A percentile compares a stretch with the other conserved stretches of the same genome.
Evolutionary conservation across 2,888 invertebrate species (phyloP).

Genomic region (Anthrax anthrax): DNA sequence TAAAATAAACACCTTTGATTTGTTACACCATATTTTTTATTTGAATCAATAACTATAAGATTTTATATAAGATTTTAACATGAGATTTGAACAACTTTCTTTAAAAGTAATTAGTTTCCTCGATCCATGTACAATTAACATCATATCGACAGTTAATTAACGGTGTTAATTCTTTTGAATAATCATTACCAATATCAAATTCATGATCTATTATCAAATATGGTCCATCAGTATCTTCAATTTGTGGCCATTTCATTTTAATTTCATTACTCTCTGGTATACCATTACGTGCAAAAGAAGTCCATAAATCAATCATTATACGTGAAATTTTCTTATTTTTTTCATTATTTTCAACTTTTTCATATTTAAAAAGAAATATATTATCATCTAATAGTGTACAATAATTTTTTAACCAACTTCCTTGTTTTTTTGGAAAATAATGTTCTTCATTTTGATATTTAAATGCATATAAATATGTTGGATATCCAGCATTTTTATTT

Average conservation of each 20-base stretch:
- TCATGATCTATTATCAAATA: constrained; percentile 12
- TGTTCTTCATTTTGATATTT: constrained; percentile 22
- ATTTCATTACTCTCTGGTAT: not conserved
- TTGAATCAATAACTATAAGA: no score
- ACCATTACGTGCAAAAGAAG: constrained; percentile 14
- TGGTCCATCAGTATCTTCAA: constrained; percentile 7
- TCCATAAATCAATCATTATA: constrained; percentile 23
- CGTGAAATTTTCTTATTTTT: constrained; percentile 21
- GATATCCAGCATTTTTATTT: not conserved
- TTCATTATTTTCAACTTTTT: constrained; percentile 15
- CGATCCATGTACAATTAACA: not conserved
- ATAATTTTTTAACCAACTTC: constrained; percentile 17
- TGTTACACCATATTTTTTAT: no score
- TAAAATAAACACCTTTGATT: no score
- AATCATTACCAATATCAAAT: constrained; percentile 5
- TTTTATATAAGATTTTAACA: no score
- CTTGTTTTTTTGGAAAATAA: constrained; percentile 14
- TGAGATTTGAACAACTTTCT: no score
- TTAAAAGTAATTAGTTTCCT: no score
- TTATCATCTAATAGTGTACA: constrained; percentile 39
- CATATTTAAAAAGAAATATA: constrained; percentile 31
- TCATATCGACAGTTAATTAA: not conserved
- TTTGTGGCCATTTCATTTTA: constrained; percentile 5
- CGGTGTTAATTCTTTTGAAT: not conserved
- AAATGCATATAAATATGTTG: constrained; percentile 28